Base-by-base conservation (phyloP, 2,113 vertebrate genomes). In the Limanda limanda region DNA sequence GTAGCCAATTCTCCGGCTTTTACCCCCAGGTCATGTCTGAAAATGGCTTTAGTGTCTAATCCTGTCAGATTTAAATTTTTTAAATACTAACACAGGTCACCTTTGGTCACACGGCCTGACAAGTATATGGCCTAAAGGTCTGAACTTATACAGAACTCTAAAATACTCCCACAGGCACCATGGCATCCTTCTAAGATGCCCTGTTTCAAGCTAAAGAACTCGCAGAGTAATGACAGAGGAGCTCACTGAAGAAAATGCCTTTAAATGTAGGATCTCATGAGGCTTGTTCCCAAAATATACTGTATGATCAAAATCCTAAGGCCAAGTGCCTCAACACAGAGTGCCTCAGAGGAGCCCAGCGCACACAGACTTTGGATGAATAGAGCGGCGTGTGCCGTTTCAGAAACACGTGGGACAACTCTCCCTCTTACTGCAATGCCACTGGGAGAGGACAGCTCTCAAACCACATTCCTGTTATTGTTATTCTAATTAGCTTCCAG, bases 401-500 rank as follows among this genome's bases (percentile, higher is more conserved):
- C 91, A 92, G 71, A 78, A 89, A 90, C 92, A 94, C 84, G 88
- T 94, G 92, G 89, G 83, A 80, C 86, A 81, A 70, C 82, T 74
- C 84, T 89, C 68, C 84, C 86, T 88, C 88, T 88, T 65, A 60
- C 84, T 77, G 79, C 85, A 79, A 37, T 89, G 85, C 91, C 84
- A 86, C 86, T 82, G 90, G 86, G 82, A 91, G 79, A 87, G 83
- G 83, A 88, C 73, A 23, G 72, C 89, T 88, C 88, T 91, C 85
- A 71, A 78, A 85, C 86, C 74, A 40, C 92, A 93, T 95, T 95
- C 93, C 89, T 91, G 79, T 82, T 90, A 93, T 94, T 94, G 93
- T 94, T 91, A 94, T 95, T 93, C 86, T 92, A 92, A 95, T 94
- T 86, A 92, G 90, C 81, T 89, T 91, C 82, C 82, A 90, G 75